Evolutionary conservation across 2,113 vertebrate species (phyloP), one percentile per base, ranked within the genome.

Genomic region (Mormoops blainvillei): DNA sequence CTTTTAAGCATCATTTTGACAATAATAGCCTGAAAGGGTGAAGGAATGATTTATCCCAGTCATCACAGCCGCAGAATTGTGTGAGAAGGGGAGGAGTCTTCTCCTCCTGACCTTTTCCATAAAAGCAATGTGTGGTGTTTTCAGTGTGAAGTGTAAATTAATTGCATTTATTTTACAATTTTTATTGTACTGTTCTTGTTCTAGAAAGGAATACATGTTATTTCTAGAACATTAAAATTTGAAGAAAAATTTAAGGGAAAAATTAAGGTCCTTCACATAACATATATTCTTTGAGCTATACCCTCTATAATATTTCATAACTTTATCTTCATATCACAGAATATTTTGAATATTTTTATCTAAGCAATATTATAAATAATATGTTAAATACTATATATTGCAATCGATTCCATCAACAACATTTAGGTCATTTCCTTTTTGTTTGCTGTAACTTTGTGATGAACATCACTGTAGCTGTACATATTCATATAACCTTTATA

Each of bases 1-100:
- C n/a, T 90, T 80, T 68, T 70, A 93, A 95, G 73, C 38, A 54
- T 73, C 26, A 56, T 87, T 96, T 96, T 74, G 88, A 28, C 11
- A 74, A 13, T 74, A 63, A 50, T 19, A 63, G 43, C 7, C 36
- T 89, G 18, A 77, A 77, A 18, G 0, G 52, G 38, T 58, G 15
- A 58, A 92, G 56, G 26, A 65, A 92, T 36, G 15, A 13, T 22
- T 84, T 77, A 28, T 38, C 50, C 4, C 20, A 58, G 22, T 15
- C 48, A 65, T 41, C 43, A 3, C 28, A 73, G 65, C 33, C 76
- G 18, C 87, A 76, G 71, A 65, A 82, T 16, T 43, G 19, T 74
- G 38, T 26, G 50, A 65, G 68, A 82, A 87, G 24, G 48, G 4
- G 3, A 50, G 4, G 7, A 24, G 26, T 41, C 45, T 89, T 50